Evolutionary conservation across 2,888 invertebrate species (phyloP), one percentile per base, ranked within the genome.

Genomic region (Caenorhabditis sp.): DNA sequence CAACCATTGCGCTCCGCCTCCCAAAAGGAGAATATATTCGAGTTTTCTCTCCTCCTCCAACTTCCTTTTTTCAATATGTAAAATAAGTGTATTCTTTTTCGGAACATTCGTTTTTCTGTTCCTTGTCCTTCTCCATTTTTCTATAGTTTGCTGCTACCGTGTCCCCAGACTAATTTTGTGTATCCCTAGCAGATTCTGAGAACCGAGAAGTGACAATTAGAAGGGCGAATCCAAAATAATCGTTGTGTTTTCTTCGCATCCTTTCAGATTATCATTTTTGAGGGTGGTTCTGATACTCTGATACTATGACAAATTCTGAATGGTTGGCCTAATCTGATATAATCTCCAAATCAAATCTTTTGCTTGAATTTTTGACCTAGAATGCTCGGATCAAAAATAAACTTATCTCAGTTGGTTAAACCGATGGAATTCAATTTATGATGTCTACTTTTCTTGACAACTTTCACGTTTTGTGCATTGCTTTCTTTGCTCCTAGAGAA

Each of bases 1-100:
- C 24, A 63, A 63, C 35, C 35, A 35, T 31, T 19, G 54, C 54
- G 26, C 26, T 54, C 26, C 54, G 14, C 7, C 24, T 7, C 12
- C n/a, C 38, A 10, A 54, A 26, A 26, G 24, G 24, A 35, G 41
- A 61, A 41, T n/a, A 14, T 58, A 3, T 58, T 26, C 28, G 22
- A 35, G 35, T 16, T 51, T 51, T 31, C 19, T 19, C 31, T 7
- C 4, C 0, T 19, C 47, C 19, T 51, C 49, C 41, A 31, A 44
- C 59, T 22, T 73, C 26, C n/a, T 26, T n/a, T 49, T 35, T 22
- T 44, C 49, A 66, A 26, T 58, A 75, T 75, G 75, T 66, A 66
- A 75, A 75, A 24, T 38, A 56, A 28, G 51, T 64, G 51, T 63
- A n/a, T 54, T 12, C 73, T 41, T 6, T 35, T 31, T 26, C n/a